A percentile compares a stretch with the other conserved stretches of the same genome.
These are phyloP conservation scores for Trachelus iudaicus DNA, from an alignment of 2,888 invertebrate species.

Conservation along the genomic window DNA sequence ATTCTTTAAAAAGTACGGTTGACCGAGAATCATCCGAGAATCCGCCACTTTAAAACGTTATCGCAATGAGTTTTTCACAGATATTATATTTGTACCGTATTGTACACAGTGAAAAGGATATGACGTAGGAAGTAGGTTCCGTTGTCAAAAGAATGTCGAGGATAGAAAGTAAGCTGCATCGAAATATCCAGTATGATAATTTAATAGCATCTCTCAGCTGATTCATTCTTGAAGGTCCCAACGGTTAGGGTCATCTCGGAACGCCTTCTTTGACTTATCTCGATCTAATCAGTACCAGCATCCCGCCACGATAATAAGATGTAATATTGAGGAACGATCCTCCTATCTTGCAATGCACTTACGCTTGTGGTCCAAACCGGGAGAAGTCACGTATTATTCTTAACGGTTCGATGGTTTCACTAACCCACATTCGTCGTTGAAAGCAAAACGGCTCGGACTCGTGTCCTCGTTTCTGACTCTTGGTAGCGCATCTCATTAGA, in stretches of 20 bases:
- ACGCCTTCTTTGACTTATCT: not conserved
- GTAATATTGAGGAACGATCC: not conserved
- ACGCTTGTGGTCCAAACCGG: slow-evolving; percentile 42
- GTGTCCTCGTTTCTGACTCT: slow-evolving; percentile 56
- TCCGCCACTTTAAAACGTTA: too few species aligned
- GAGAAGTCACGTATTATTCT: slow-evolving; percentile 46
- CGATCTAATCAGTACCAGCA: not conserved
- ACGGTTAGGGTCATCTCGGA: not conserved
- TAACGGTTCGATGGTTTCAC: slow-evolving; percentile 62
- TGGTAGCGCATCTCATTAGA: slow-evolving; percentile 22
- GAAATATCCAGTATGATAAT: not conserved
- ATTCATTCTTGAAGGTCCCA: not conserved
- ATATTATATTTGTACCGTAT: not conserved
- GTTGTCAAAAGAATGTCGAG: not conserved
- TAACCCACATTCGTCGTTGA: slow-evolving; percentile 64
- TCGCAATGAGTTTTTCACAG: not conserved
- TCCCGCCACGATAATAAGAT: not conserved
- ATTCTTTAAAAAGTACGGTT: too few species aligned
- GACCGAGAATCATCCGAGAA: not conserved
- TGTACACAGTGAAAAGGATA: not conserved
- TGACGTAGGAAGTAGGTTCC: not conserved
- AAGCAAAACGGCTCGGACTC: slow-evolving; percentile 62
- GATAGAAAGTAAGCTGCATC: not conserved
- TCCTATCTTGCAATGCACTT: not conserved
- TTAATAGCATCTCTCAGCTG: not conserved